Evolutionary conservation across 2,113 vertebrate species (phyloP), one percentile per base, ranked within the genome.

Genomic region (Chiloscyllium plagiosum): DNA sequence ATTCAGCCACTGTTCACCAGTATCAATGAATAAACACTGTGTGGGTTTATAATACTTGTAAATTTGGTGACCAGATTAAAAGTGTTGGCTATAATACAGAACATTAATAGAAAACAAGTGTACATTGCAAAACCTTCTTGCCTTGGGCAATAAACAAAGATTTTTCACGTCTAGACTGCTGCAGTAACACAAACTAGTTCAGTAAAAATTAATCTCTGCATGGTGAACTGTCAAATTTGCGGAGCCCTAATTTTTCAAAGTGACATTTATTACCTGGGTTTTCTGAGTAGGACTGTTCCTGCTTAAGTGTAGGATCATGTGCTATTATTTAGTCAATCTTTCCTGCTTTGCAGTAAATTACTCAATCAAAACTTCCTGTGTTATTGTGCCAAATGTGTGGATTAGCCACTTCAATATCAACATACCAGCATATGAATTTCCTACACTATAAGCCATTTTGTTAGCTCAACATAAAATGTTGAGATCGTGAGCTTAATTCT

Each of bases 251-350:
- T 94, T 70, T 94, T 94, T 94, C 66, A 94, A 94, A 69, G 65
- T 69, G 93, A 70, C 93, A 94, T 94, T 94, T 94, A 69, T 70
- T 94, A 70, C 47, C 66, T 70, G 66, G 66, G 66, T 94, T 94
- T 94, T 68, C 90, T 42, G 65, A 69, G 93, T 47, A 94, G 93
- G 87, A 65, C 87, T 61, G 42, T 94, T 94, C 61, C 66, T 94
- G 93, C 61, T 66, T 94, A 42, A 37, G 90, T 22, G n/a, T 66
- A 94, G 65, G 26, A 94, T 69, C 93, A 94, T 94, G 93, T 94
- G 65, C 66, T 94, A 94, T 69, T 94, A 94, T 94, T 94, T 94
- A 47, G 65, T 94, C 90, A 94, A 42, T 68, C 76, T 42, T 94
- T n/a, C 65, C 65, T 94, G 65, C 61, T 22, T 94, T 69, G 22